These are phyloP conservation scores for Phoenicopterus ruber DNA, from an alignment of 2,113 vertebrate genomes.

Conservation along the genomic window DNA sequence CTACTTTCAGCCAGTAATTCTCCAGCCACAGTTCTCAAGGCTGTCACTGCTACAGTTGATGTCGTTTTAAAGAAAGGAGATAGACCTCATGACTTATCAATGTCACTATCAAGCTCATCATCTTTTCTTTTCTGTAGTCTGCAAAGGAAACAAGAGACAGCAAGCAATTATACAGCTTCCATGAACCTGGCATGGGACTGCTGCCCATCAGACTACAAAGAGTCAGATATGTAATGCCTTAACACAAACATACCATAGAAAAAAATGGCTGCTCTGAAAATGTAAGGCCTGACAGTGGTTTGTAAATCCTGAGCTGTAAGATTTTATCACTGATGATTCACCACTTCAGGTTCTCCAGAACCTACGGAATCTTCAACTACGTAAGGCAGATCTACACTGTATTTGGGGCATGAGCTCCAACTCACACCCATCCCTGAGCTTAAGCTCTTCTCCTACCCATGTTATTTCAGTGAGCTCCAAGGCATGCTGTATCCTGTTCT, in stretches of 20 bases:
- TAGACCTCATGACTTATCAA: background rate
- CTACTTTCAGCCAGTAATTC: background rate
- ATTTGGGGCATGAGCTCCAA: background rate
- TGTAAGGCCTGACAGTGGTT: background rate
- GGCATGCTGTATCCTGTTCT: background rate
- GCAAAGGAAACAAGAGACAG: background rate
- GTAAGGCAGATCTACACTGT: background rate
- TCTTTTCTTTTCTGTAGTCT: background rate
- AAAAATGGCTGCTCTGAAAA: background rate
- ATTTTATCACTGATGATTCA: background rate
- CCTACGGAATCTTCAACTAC: background rate
- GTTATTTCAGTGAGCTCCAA: background rate
- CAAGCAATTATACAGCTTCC: background rate
- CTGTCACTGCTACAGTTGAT: background rate
- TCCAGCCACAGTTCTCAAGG: background rate
- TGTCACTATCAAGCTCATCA: background rate
- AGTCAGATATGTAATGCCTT: background rate
- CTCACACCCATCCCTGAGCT: background rate
- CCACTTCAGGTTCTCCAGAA: background rate
- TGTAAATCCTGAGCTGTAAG: background rate
- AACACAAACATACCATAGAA: background rate
- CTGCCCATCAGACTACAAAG: background rate
- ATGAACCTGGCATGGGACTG: background rate
- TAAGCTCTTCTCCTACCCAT: background rate
- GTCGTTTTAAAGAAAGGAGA: background rate